Conservation (phyloP, 2,113 vertebrate genomes). For the Sebastes fasciatus region DNA sequence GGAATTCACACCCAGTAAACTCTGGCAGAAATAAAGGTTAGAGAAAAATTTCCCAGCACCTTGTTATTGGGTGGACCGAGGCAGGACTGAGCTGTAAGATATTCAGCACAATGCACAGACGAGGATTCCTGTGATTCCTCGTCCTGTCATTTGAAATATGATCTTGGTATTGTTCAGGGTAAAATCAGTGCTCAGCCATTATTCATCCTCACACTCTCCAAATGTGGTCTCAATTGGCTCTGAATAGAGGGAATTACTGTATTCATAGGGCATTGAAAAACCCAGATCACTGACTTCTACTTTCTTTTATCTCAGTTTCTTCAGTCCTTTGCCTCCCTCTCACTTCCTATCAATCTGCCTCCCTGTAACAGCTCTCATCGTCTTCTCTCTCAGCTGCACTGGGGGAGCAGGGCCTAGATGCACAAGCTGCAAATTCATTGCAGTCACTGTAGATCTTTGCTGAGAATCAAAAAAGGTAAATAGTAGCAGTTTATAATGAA, state of each 20-base stretch:
- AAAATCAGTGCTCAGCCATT: constrained; percentile 30
- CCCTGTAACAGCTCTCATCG: constrained; percentile 1
- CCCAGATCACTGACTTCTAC: constrained; percentile 7
- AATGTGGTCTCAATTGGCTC: constrained; percentile 28
- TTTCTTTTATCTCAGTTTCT: constrained; percentile 27
- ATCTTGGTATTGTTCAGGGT: constrained; percentile 34
- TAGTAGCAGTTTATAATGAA: not conserved
- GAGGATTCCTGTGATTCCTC: constrained; percentile 3
- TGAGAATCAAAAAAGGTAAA: not conserved
- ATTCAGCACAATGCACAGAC: not conserved
- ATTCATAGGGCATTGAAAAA: constrained; percentile 26
- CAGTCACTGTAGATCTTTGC: not conserved
- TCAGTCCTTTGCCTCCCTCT: constrained; percentile 1
- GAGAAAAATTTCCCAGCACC: not conserved
- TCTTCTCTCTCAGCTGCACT: constrained; percentile 11
- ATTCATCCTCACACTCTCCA: constrained; percentile 28
- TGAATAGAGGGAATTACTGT: constrained; percentile 36
- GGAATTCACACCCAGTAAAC: not conserved
- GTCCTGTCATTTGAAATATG: constrained; percentile 43
- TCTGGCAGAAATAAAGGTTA: constrained; percentile 16
- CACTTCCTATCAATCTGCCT: constrained; percentile 23
- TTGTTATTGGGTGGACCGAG: not conserved
- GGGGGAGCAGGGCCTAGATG: not conserved
- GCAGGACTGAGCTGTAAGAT: not conserved
- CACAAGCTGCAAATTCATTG: not conserved